A percentile compares a stretch with the other conserved stretches of the same genome.
Evolutionary conservation across 2,888 invertebrate species (phyloP).

Genomic region (Cynaeus angustus): DNA sequence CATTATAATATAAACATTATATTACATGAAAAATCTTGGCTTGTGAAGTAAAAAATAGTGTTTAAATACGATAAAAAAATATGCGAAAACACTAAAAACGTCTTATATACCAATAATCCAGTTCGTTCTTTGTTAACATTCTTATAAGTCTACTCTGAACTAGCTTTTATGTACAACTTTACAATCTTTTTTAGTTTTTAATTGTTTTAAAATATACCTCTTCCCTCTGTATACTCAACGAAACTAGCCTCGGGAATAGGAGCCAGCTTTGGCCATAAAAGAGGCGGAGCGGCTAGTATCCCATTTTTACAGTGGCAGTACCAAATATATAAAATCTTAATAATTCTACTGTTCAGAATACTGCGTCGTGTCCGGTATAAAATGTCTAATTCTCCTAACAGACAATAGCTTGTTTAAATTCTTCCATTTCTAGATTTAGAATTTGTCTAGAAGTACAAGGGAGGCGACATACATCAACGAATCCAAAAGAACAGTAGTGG

Average conservation of each 20-base stretch:
- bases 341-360: slow-evolving; percentile 58
- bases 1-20: slow-evolving; percentile 60
- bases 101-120: slow-evolving; percentile 55
- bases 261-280: too few relatives aligned
- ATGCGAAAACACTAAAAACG: slow-evolving; percentile 56
- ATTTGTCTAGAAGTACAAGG: slow-evolving; percentile 60
- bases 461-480: slow-evolving; percentile 59
- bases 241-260: slow-evolving; percentile 28
- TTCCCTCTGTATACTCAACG: slow-evolving; percentile 56
- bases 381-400: slow-evolving; percentile 59
- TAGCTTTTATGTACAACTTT: slow-evolving; percentile 58
- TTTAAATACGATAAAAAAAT: slow-evolving; percentile 59
- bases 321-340: slow-evolving; percentile 60
- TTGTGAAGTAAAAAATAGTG: slow-evolving; percentile 57
- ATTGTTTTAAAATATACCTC: slow-evolving; percentile 60
- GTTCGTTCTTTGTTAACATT: slow-evolving; percentile 60
- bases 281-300: neutral
- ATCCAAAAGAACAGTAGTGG: slow-evolving; percentile 18
- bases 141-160: slow-evolving; percentile 62
- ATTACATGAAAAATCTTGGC: slow-evolving; percentile 60
- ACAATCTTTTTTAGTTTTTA: slow-evolving; percentile 56
- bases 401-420: slow-evolving; percentile 54
- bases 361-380: slow-evolving; percentile 58
- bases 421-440: slow-evolving; percentile 57
- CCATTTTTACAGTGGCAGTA: slow-evolving; percentile 51